phyloP scores from a whole-genome alignment of 2,888 invertebrate genomes.

The Hyposoter didymator region DNA sequence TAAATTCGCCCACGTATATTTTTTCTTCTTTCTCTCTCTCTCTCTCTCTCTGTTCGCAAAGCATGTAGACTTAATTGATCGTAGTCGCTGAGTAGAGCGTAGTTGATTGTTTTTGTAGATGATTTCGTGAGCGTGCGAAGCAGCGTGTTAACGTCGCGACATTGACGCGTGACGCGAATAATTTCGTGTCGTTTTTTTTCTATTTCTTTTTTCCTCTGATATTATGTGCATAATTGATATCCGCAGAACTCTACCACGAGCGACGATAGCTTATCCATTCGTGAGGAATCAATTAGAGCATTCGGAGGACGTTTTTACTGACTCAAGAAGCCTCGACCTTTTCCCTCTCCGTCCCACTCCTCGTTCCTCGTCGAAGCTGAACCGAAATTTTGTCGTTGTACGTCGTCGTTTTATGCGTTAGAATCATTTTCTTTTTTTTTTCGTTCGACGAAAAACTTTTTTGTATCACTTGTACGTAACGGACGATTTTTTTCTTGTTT shows the following conservation, averaged over 20 bases:
- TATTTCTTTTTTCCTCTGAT: not conserved
- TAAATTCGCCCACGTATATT: conserved; percentile 15
- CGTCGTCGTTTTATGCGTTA: conserved; percentile 5
- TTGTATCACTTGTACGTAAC: not conserved
- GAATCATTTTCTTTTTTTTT: not conserved
- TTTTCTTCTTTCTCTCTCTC: not conserved
- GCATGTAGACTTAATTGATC: conserved; percentile 16
- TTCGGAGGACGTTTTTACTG: conserved; percentile 61
- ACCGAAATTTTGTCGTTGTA: conserved; percentile 1
- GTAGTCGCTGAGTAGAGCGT: conserved; percentile 48
- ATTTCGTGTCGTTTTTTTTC: not conserved
- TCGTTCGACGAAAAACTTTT: not conserved
- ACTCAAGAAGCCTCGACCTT: conserved; percentile 27
- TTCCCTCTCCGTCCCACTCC: not conserved
- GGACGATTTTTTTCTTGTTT: conserved; percentile 4
- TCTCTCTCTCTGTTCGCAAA: conserved; percentile 18
- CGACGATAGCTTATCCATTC: conserved; percentile 64
- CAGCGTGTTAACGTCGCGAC: conserved; percentile 4
- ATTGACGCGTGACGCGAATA: conserved; percentile 8
- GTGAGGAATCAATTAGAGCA: conserved; percentile 50
- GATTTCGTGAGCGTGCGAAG: not conserved
- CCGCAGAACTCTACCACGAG: conserved; percentile 66
- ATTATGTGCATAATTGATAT: conserved; percentile 39
- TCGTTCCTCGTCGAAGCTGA: not conserved
- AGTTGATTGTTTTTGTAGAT: conserved; percentile 27